phyloP scores from a whole-genome alignment of 2,113 vertebrate genomes.

The Thalassarche chlororhynchos region DNA sequence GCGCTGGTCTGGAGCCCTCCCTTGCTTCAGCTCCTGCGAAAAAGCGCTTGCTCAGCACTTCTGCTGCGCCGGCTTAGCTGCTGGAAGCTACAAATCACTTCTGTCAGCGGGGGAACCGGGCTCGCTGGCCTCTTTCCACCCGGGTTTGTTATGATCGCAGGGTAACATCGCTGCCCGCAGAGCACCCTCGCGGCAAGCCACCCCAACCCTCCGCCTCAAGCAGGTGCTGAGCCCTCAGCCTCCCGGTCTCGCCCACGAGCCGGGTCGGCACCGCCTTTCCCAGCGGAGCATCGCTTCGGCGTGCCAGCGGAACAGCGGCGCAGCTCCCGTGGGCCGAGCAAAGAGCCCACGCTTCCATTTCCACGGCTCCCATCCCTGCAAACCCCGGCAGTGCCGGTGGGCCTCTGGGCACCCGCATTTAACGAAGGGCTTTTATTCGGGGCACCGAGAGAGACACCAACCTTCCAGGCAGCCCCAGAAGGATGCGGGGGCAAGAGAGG shows the following conservation, averaged over 20 bases:
- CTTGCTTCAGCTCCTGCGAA: neutral
- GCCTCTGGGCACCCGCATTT: accelerated
- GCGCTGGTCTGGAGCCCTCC: neutral
- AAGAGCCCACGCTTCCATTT: neutral
- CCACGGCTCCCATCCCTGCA: neutral
- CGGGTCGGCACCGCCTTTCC: too few species aligned
- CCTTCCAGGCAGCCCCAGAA: neutral
- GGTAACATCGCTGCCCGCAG: neutral
- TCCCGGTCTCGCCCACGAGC: neutral
- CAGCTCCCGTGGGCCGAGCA: neutral
- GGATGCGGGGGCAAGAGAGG: neutral
- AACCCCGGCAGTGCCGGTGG: neutral
- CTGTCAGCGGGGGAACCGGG: neutral
- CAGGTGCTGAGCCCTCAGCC: neutral
- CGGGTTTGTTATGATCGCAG: neutral
- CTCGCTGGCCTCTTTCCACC: neutral
- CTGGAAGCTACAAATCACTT: neutral
- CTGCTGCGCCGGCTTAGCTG: neutral
- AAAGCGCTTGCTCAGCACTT: neutral
- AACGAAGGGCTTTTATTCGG: neutral
- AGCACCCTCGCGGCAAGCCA: too few species aligned
- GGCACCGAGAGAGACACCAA: neutral
- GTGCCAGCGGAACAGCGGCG: accelerated
- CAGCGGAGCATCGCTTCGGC: accelerated
- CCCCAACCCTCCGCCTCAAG: neutral